phyloP scores from a whole-genome alignment of 2,113 vertebrate genomes.

The Gobio gobio region DNA sequence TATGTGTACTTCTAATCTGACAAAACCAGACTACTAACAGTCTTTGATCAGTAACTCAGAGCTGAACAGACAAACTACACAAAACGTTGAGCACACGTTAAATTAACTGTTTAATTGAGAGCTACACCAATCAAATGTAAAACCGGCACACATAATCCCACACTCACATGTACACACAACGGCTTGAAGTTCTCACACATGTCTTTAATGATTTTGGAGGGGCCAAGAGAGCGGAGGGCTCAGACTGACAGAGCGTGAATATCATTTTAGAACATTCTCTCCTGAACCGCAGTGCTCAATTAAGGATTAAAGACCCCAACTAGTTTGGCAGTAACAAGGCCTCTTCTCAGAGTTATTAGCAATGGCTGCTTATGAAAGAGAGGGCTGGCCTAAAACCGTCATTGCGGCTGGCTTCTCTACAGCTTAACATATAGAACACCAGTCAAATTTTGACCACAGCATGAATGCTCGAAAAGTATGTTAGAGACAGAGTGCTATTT shows the following conservation, averaged over 20 bases:
- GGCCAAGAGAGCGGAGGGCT: slow-evolving; percentile 58
- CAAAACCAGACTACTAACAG: slow-evolving; percentile 61
- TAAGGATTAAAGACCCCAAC: slow-evolving; percentile 60
- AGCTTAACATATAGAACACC: slow-evolving; percentile 41
- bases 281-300: slow-evolving; percentile 63
- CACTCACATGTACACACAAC: slow-evolving; percentile 6
- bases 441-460: neutral
- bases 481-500: neutral
- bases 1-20: neutral
- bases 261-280: slow-evolving; percentile 57
- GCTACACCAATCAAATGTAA: slow-evolving; percentile 17
- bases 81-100: neutral
- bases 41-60: slow-evolving; percentile 64
- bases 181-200: slow-evolving; percentile 51
- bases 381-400: slow-evolving; percentile 34
- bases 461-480: neutral
- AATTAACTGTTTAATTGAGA: slow-evolving; percentile 16
- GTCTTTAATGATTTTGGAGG: slow-evolving; percentile 59
- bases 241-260: slow-evolving; percentile 65
- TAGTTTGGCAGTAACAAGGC: slow-evolving; percentile 27
- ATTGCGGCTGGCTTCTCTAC: slow-evolving; percentile 52
- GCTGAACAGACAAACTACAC: neutral
- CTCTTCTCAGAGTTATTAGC: slow-evolving; percentile 57
- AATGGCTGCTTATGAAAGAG: slow-evolving; percentile 45
- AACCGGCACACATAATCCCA: slow-evolving; percentile 12